A percentile compares a stretch with the other conserved stretches of the same genome.
These are phyloP conservation scores for Tympanuchus pallidicinctus DNA, from an alignment of 2,113 vertebrate genomes.

Conservation along the genomic window DNA sequence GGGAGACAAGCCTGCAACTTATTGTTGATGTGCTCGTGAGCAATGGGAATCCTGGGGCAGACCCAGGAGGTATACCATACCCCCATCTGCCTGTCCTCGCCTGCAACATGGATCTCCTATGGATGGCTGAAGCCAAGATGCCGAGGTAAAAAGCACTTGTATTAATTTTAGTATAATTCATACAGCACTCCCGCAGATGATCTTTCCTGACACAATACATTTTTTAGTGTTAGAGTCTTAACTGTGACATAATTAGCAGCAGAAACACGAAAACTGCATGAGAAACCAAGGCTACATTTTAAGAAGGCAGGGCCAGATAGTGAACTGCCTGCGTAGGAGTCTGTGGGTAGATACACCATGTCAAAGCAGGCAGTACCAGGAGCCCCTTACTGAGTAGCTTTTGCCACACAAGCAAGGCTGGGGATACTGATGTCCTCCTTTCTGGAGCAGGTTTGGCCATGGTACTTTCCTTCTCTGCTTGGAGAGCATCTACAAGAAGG, in stretches of 20 bases:
- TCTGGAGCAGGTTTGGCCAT: conserved; percentile 89
- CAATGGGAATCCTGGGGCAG: conserved; percentile 82
- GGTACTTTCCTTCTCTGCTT: conserved; percentile 94
- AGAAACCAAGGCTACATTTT: background rate
- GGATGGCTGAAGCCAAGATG: conserved; percentile 98
- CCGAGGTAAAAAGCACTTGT: conserved; percentile 82
- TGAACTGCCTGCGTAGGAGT: background rate
- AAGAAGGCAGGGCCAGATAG: background rate
- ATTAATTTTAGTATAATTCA: background rate
- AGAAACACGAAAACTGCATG: background rate
- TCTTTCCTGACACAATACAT: background rate
- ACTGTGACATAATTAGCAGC: background rate
- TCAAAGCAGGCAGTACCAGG: background rate
- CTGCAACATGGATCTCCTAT: conserved; percentile 97
- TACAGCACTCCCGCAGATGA: background rate
- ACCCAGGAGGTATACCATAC: conserved; percentile 75
- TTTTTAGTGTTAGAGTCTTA: background rate
- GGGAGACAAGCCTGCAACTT: conserved; percentile 95
- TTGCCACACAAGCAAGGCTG: conserved; percentile 17
- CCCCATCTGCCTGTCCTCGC: conserved; percentile 94
- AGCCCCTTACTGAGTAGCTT: background rate
- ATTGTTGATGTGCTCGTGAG: conserved; percentile 91
- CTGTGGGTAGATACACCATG: background rate
- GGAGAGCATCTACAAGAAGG: conserved; percentile 92
- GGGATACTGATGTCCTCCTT: background rate